Percentiles rank a stretch among this genome's conserved stretches.
These are phyloP conservation scores for Barnardius zonarius DNA, from an alignment of 2,113 vertebrate genomes.

Conservation along the genomic window DNA sequence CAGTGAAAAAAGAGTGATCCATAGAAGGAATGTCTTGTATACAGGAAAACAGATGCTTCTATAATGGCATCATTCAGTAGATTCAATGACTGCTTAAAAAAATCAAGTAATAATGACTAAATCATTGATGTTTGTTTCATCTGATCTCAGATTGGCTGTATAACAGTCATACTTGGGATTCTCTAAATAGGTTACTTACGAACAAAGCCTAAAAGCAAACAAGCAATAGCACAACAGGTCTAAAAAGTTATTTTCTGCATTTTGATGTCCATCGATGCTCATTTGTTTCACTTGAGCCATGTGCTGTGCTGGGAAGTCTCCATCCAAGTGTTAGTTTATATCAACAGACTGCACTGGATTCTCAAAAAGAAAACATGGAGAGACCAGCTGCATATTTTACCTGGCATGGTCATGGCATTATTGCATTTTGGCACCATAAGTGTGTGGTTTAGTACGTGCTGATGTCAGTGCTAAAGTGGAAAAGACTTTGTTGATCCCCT, in stretches of 20 bases:
- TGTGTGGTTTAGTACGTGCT: background rate
- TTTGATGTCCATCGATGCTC: background rate
- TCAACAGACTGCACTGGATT: background rate
- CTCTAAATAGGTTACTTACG: background rate
- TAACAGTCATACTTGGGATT: background rate
- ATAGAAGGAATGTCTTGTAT: background rate
- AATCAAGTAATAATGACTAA: background rate
- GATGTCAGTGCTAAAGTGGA: background rate
- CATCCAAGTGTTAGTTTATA: background rate
- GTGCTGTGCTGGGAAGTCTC: background rate
- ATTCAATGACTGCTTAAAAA: background rate
- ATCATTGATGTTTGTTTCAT: background rate
- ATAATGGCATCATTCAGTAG: background rate
- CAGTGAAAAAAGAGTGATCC: background rate
- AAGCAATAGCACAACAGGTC: background rate
- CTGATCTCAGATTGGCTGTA: background rate
- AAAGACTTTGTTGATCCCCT: background rate
- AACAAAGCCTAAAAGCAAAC: background rate
- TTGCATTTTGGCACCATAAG: fast-evolving
- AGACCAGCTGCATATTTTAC: background rate
- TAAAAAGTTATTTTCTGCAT: background rate
- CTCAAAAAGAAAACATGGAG: background rate
- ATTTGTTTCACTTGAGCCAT: background rate
- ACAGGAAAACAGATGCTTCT: background rate
- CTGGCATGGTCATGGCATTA: background rate